Evolutionary conservation across 1,140 invertebrate species (phyloP).

Genomic region (Drosophila navojoa): DNA sequence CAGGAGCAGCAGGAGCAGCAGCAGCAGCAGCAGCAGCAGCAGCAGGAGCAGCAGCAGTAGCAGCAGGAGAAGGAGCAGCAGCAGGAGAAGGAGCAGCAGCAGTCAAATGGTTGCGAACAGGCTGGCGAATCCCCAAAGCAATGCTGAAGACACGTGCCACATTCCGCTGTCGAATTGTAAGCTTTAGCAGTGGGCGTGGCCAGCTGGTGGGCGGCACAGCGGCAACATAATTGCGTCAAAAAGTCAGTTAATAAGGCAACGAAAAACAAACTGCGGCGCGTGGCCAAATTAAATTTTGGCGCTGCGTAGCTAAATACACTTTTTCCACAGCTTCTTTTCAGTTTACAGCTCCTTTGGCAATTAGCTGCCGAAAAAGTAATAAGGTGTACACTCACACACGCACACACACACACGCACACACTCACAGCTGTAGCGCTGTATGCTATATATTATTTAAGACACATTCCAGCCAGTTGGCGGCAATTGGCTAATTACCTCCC

Average conservation of each 20-base stretch:
- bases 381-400: neutral
- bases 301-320: constrained; percentile 30
- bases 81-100: constrained; percentile 7
- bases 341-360: constrained; percentile 9
- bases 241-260: constrained; percentile 71
- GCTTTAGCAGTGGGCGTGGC: constrained; percentile 24
- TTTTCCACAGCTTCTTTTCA: constrained; percentile 12
- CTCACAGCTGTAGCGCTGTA: neutral
- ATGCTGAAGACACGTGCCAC: constrained; percentile 53
- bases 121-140: constrained; percentile 34
- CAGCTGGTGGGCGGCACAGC: constrained; percentile 11
- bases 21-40: constrained; percentile 30
- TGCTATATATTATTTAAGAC: constrained; percentile 44
- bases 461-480: constrained; percentile 53
- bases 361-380: constrained; percentile 26
- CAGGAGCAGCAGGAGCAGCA: neutral
- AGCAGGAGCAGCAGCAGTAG: constrained; percentile 43
- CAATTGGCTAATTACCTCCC: constrained; percentile 60
- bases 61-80: constrained; percentile 10
- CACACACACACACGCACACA: neutral
- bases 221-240: constrained; percentile 71
- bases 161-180: constrained; percentile 7
- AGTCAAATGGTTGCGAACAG: constrained; percentile 47
- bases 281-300: constrained; percentile 65
- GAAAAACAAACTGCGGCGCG: constrained; percentile 44